These are phyloP conservation scores for Drosophila trichaetosa DNA, from an alignment of 2,888 invertebrate genomes.

Conservation along the genomic window DNA sequence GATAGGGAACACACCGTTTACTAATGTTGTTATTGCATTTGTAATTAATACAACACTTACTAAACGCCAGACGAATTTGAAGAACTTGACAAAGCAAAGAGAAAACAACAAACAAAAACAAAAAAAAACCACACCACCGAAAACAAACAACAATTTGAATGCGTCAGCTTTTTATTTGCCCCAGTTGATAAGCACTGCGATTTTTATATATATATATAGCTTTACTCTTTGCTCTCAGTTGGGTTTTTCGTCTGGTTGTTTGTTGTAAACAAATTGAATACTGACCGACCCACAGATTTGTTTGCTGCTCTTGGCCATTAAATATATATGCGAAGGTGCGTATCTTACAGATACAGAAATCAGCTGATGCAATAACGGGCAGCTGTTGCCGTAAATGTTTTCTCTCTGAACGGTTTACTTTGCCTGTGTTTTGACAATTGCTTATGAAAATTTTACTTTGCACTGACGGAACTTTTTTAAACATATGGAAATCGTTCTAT, in stretches of 20 bases:
- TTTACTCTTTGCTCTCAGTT: constrained; percentile 19
- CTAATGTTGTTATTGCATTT: constrained; percentile 45
- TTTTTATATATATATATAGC: constrained; percentile 13
- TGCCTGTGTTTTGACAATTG: constrained; percentile 34
- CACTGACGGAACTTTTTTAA: constrained; percentile 9
- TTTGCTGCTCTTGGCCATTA: constrained; percentile 18
- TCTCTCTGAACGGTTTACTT: constrained; percentile 46
- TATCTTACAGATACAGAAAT: constrained; percentile 59
- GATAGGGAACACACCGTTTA: constrained; percentile 13
- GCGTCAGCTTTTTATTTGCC: constrained; percentile 19
- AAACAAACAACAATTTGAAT: constrained; percentile 8
- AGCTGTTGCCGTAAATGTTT: constrained; percentile 59
- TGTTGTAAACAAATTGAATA: constrained; percentile 38
- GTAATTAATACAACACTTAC: constrained; percentile 57
- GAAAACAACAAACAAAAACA: constrained; percentile 24
- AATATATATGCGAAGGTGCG: constrained; percentile 27
- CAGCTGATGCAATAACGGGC: constrained; percentile 73
- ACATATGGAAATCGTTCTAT: neutral
- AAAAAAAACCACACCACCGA: neutral
- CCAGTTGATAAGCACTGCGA: constrained; percentile 38
- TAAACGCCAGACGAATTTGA: constrained; percentile 49
- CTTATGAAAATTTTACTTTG: constrained; percentile 17
- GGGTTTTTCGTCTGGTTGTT: constrained; percentile 1
- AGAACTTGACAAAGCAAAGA: constrained; percentile 27
- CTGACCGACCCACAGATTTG: constrained; percentile 13